A percentile compares a stretch with the other conserved stretches of the same genome.
phyloP scores from a whole-genome alignment of 37 sponge, comb jelly and placozoan species.

The Diacarnus erythraeanus region DNA sequence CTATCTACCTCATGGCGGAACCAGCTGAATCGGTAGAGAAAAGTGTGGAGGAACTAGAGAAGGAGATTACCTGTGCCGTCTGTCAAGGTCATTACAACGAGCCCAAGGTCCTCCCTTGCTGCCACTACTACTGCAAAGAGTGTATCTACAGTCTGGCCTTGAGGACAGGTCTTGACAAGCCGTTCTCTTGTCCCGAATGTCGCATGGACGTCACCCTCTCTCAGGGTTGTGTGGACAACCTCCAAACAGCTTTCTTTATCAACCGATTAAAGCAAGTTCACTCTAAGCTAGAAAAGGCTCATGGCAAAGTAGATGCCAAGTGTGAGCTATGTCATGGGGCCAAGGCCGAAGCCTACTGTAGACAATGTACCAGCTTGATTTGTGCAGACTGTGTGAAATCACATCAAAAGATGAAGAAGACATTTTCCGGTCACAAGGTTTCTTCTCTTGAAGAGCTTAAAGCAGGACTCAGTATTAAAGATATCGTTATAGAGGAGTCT shows the following conservation, averaged over 20 bases:
- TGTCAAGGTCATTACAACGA: background rate
- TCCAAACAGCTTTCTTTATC: conserved; percentile 5
- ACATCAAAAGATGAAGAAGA: conserved; percentile 21
- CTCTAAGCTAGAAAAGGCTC: background rate
- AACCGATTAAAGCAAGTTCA: background rate
- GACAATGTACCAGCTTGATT: conserved; percentile 23
- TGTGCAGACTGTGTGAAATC: conserved; percentile 9
- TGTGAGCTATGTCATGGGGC: conserved; percentile 12
- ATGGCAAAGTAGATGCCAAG: background rate
- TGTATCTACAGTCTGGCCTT: conserved; percentile 2
- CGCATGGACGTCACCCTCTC: background rate
- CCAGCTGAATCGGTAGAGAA: no score
- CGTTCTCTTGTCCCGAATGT: conserved; percentile 21
- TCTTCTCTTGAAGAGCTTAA: background rate
- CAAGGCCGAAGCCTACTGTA: conserved; percentile 20
- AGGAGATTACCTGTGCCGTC: conserved; percentile 13
- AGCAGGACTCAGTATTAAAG: no score
- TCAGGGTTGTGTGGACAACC: background rate
- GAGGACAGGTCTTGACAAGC: background rate
- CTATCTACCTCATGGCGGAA: no score
- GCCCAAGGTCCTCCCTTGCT: conserved; percentile 24
- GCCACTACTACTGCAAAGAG: conserved; percentile 18
- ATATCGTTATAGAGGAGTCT: background rate
- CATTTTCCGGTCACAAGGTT: conserved; percentile 8
- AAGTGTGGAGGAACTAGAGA: conserved; percentile 3